These are phyloP conservation scores for Resseliella maxima DNA, from an alignment of 2,888 invertebrate genomes.

Conservation along the genomic window DNA sequence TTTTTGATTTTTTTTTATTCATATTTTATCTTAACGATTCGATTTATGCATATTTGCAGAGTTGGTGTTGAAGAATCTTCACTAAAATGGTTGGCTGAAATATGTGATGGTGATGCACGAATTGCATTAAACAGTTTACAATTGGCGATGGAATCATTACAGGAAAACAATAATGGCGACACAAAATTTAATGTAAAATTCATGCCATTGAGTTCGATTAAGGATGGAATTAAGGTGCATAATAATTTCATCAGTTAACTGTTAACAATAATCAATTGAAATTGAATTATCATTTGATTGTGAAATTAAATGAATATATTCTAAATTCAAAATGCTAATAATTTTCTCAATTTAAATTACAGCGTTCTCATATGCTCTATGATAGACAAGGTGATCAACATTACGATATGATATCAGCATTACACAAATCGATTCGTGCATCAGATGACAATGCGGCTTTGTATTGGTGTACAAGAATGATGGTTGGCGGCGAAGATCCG, in stretches of 20 bases:
- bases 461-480: conserved; percentile 84
- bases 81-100: conserved; percentile 77
- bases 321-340: too few species aligned
- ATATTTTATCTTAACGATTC: too few species aligned
- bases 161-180: conserved; percentile 60
- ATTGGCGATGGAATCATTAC: conserved; percentile 73
- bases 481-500: conserved; percentile 84
- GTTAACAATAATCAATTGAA: too few species aligned
- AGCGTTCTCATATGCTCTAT: conserved; percentile 82
- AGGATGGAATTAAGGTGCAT: conserved; percentile 77
- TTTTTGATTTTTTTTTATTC: neutral
- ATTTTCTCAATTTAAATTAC: conserved; percentile 57
- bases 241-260: neutral
- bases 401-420: conserved; percentile 83
- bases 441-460: conserved; percentile 83
- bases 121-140: conserved; percentile 80
- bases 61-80: too few species aligned
- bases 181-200: conserved; percentile 65
- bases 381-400: conserved; percentile 85
- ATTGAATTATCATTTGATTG: too few species aligned
- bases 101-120: conserved; percentile 85
- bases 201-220: conserved; percentile 75
- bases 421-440: conserved; percentile 85
- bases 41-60: too few species aligned
- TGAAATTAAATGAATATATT: too few species aligned